These are phyloP conservation scores for Stenodera caucasica DNA, from an alignment of 2,888 invertebrate genomes.

Conservation along the genomic window DNA sequence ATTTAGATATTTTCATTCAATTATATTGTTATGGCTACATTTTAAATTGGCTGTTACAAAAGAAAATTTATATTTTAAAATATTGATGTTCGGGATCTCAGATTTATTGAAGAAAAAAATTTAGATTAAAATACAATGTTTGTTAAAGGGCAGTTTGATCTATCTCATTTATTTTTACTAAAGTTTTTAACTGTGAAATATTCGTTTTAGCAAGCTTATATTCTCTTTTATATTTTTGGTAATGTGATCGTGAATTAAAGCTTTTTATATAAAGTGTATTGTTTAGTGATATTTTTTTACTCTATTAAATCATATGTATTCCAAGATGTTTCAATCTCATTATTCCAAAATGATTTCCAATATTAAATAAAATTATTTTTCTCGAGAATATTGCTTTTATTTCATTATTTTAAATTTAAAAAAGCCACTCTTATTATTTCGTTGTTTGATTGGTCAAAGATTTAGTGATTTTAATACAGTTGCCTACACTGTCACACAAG, in stretches of 20 bases:
- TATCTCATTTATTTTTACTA: constrained; percentile 35
- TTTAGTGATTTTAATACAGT: too few relatives aligned
- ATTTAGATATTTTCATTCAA: constrained; percentile 24
- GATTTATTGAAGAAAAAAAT: constrained; percentile 41
- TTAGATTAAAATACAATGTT: constrained; percentile 34
- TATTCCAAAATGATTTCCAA: not conserved
- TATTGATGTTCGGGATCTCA: constrained; percentile 48
- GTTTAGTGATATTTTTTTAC: constrained; percentile 57
- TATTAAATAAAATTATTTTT: too few relatives aligned
- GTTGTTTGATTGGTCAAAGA: too few relatives aligned
- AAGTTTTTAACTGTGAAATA: constrained; percentile 40
- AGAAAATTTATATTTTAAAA: constrained; percentile 40
- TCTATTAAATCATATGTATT: constrained; percentile 55
- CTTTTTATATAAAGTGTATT: constrained; percentile 55
- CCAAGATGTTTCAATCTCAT: constrained; percentile 32
- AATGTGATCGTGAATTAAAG: constrained; percentile 56
- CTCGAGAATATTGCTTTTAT: too few relatives aligned
- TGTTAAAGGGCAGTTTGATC: constrained; percentile 31
- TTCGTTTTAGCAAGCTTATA: constrained; percentile 40
- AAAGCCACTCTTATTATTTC: too few relatives aligned
- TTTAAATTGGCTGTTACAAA: constrained; percentile 35
- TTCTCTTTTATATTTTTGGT: constrained; percentile 49
- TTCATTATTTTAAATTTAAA: too few relatives aligned
- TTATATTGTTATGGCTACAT: constrained; percentile 33
- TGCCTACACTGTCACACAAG: too few relatives aligned